These are phyloP conservation scores for Pica pica DNA, from an alignment of 2,113 vertebrate species.

Conservation along the genomic window DNA sequence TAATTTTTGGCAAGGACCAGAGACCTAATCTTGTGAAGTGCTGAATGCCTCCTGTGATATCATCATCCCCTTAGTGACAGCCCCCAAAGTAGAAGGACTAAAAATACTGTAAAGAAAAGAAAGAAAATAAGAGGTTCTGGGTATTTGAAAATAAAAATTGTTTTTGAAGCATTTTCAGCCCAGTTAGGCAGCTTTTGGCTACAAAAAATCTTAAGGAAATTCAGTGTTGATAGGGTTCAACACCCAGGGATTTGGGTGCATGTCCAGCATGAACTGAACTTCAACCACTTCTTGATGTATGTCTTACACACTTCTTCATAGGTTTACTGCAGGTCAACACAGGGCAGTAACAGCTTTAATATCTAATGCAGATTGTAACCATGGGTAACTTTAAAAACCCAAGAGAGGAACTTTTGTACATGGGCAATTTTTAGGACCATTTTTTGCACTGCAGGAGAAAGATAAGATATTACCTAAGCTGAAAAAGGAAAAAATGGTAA, in stretches of 20 bases:
- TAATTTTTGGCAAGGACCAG: conserved; percentile 36
- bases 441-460: not conserved
- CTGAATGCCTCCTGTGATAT: conserved; percentile 50
- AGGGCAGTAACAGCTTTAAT: not conserved
- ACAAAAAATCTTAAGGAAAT: not conserved
- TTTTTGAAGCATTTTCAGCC: not conserved
- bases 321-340: not conserved
- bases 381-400: not conserved
- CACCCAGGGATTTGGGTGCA: not conserved
- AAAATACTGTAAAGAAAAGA: conserved; percentile 28
- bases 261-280: not conserved
- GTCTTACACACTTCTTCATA: not conserved
- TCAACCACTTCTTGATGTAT: not conserved
- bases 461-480: not conserved
- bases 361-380: not conserved
- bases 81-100: conserved; percentile 36
- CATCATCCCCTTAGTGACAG: conserved; percentile 50
- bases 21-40: conserved; percentile 51
- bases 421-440: not conserved
- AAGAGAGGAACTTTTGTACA: not conserved
- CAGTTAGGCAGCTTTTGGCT: not conserved
- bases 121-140: not conserved
- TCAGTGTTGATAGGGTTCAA: not conserved
- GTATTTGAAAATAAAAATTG: not conserved
- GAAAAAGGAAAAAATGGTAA: not conserved